Evolutionary conservation across 2,797 vertebrate species (phyloP).

Genomic region (Coilia nasus): DNA sequence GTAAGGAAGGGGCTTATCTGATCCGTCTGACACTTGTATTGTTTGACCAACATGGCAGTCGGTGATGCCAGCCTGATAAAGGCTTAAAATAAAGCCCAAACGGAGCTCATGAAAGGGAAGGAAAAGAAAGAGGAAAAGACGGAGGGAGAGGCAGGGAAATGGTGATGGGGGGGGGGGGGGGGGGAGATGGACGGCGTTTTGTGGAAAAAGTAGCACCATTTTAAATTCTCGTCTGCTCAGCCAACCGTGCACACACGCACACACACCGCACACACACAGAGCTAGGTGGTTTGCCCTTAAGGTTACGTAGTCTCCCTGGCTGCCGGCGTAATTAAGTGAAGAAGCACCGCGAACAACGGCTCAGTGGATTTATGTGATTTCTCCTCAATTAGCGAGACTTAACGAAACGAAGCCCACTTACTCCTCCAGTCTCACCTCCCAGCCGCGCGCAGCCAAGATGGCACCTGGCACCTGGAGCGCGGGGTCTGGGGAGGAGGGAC

Average conservation of each 20-base stretch:
- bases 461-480: background rate
- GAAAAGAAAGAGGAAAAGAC: background rate
- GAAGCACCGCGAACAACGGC: background rate
- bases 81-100: conserved; percentile 16
- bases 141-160: background rate
- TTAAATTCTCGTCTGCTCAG: no score
- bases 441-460: background rate
- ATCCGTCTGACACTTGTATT: conserved; percentile 18
- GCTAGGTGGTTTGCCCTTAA: background rate
- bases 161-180: background rate
- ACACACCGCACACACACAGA: background rate
- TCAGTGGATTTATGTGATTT: conserved; percentile 25
- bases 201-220: no score
- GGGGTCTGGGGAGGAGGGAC: background rate
- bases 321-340: background rate
- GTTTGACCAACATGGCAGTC: conserved; percentile 22
- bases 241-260: background rate
- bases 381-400: conserved; percentile 16
- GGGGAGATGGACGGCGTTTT: no score
- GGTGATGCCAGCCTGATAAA: conserved; percentile 8
- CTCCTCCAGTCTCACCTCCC: background rate
- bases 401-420: background rate
- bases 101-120: background rate
- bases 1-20: conserved; percentile 15
- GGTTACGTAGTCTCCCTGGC: background rate